Base-by-base conservation (phyloP, 2,888 invertebrate genomes). In the Machimus atricapillus region DNA sequence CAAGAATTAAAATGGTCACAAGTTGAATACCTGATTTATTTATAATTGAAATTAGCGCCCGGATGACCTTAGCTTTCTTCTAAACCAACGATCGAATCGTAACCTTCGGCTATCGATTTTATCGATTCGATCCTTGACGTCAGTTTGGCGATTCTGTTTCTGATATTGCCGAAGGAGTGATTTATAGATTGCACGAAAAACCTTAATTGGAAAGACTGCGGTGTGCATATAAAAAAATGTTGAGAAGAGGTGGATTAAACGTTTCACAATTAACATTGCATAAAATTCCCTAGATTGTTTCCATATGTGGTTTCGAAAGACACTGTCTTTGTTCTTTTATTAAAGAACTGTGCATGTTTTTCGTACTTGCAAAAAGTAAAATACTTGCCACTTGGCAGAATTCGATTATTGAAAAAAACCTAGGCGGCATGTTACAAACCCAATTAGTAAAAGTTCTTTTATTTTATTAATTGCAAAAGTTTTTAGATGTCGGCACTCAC, bases 1-100 rank as follows among this genome's bases (percentile, higher is more conserved):
- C 8, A 82, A 58, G 58, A 82, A 79, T 79, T 66, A 9, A 82
- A 82, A 34, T 82, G 66, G n/a, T 40, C 27, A 27, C 52, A 79
- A 82, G 52, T 82, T 9, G 19, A 82, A 66, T 82, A 82, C 16
- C 37, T 34, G 58, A 37, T 82, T 37, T 66, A 82, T 82, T 82
- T 82, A 82, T 52, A 82, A 82, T 66, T 82, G 34, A 81, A 82
- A 82, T 82, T 58, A 58, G 58, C 58, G 37, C 37, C 37, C 34
- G 19, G 58, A n/a, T 37, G 66, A 82, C 66, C 82, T 82, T 34
- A 82, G 31, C 56, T 82, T 82, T 82, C 66, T 56, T 82, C 19
- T 58, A 34, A 56, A 27, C 27, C 66, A 66, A 23, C 27, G 52
- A 79, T 79, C 52, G 79, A 31, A 79, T 52, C 52, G 31, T 5